Base-by-base conservation (phyloP, 2,797 vertebrate species). In the Vireo griseus region DNA sequence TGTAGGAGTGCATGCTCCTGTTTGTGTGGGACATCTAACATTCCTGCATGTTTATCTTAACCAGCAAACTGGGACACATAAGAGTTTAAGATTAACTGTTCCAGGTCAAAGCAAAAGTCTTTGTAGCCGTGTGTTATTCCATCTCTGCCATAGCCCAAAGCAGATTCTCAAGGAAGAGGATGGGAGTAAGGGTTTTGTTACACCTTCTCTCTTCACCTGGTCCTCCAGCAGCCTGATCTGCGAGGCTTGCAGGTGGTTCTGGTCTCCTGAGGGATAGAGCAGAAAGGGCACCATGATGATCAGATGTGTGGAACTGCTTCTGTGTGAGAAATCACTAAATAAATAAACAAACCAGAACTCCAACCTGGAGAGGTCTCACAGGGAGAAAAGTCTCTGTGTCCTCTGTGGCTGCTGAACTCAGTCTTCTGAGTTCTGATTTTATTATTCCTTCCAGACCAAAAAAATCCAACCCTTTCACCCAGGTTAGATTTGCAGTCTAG, bases 11-110 rank as follows among this genome's bases (percentile, higher is more conserved):
- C 40, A 5, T 58, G 25, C 62, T 78, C 42, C 62, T 92, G 62
- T 84, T 69, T 94, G 59, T 69, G 86, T 52, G 76, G 91, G 72
- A 75, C 51, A 33, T 67, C n/a, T 25, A 1, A 28, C 75, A 54
- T 95, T 88, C 85, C 85, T 92, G 42, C 52, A 5, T n/a, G 61
- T 90, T 92, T 94, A 61, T 94, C 25, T 82, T 55, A 18, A 18
- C n/a, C 45, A 86, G 79, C 85, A 61, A 86, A 77, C 61, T 54
- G 79, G 82, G 85, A 92, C 75, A 31, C n/a, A 7, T 3, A 47
- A 21, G 39, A 75, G 19, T 1, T 91, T 90, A 75, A 91, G 89
- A 83, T 94, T 77, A 96, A 76, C 68, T 80, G 33, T 72, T 86
- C 65, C 50, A 86, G 76, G 65, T 74, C 85, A 95, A 37, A 90